phyloP scores from a whole-genome alignment of 2,888 invertebrate genomes.

The Strigamia transsilvanica region DNA sequence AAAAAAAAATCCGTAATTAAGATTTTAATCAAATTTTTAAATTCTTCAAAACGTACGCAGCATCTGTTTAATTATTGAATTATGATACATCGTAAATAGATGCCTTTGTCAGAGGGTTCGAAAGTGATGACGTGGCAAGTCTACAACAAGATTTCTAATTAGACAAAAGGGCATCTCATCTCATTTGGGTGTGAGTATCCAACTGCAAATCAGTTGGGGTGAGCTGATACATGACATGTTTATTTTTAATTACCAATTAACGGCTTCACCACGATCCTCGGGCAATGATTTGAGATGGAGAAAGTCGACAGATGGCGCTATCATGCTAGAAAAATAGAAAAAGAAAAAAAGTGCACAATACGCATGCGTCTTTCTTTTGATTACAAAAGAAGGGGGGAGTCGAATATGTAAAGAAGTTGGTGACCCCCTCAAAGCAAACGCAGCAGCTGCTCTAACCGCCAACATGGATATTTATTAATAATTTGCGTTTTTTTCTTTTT shows the following conservation, averaged over 20 bases:
- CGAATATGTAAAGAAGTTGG: conserved; percentile 14
- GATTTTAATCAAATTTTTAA: conserved; percentile 9
- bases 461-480: conserved; percentile 38
- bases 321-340: conserved; percentile 30
- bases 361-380: conserved; percentile 35
- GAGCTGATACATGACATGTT: conserved; percentile 34
- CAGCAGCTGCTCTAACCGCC: conserved; percentile 38
- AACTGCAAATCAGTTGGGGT: conserved; percentile 34
- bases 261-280: not conserved
- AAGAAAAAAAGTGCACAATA: not conserved
- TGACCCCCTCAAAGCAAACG: conserved; percentile 21
- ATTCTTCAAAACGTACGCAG: not conserved
- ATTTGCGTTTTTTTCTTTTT: conserved; percentile 4
- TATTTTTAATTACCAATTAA: conserved; percentile 38
- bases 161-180: conserved; percentile 31
- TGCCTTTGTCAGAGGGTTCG: conserved; percentile 19
- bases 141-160: conserved; percentile 21
- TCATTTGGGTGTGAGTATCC: conserved; percentile 17
- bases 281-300: conserved; percentile 20
- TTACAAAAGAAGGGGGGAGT: conserved; percentile 18
- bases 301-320: conserved; percentile 31
- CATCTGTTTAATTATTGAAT: conserved; percentile 4
- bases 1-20: not conserved
- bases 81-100: not conserved
- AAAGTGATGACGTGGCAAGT: conserved; percentile 8